A percentile compares a stretch with the other conserved stretches of the same genome.
Evolutionary conservation across 2,888 invertebrate genomes (phyloP).

Genomic region (Vanessa cardui): DNA sequence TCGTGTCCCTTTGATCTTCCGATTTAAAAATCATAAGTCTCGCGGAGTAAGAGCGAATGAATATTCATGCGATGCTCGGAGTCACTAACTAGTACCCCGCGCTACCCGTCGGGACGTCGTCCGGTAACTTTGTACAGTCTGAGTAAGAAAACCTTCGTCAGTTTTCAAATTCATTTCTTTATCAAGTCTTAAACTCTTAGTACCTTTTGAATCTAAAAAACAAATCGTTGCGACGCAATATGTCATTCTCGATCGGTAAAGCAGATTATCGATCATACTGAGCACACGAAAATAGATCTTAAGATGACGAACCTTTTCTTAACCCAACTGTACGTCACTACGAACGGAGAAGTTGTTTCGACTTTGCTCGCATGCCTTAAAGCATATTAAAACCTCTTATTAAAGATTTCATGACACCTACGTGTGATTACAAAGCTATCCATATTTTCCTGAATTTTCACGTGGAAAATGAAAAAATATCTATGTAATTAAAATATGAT

Average conservation of each 20-base stretch:
- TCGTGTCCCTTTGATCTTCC: conserved; percentile 5
- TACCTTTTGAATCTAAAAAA: no score
- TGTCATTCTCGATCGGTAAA: no score
- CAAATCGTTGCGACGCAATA: no score
- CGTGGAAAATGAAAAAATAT: no score
- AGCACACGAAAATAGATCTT: no score
- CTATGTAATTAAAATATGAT: no score
- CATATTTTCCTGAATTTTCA: background rate
- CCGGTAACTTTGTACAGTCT: conserved; percentile 8
- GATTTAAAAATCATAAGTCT: conserved; percentile 15
- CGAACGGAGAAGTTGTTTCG: background rate
- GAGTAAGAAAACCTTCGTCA: no score
- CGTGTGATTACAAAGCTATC: background rate
- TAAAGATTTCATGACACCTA: background rate
- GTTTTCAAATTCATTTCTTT: no score
- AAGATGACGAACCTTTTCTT: no score
- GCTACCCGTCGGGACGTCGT: background rate
- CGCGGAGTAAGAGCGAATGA: conserved; percentile 7
- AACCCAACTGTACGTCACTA: no score
- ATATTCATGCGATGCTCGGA: conserved; percentile 10
- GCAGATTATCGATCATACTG: no score
- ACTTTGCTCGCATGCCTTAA: conserved; percentile 1
- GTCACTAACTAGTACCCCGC: conserved; percentile 4
- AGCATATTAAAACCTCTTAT: background rate
- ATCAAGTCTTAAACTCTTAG: no score